These are phyloP conservation scores for Parnassius smintheus DNA, from an alignment of 2,888 invertebrate species.

Conservation along the genomic window DNA sequence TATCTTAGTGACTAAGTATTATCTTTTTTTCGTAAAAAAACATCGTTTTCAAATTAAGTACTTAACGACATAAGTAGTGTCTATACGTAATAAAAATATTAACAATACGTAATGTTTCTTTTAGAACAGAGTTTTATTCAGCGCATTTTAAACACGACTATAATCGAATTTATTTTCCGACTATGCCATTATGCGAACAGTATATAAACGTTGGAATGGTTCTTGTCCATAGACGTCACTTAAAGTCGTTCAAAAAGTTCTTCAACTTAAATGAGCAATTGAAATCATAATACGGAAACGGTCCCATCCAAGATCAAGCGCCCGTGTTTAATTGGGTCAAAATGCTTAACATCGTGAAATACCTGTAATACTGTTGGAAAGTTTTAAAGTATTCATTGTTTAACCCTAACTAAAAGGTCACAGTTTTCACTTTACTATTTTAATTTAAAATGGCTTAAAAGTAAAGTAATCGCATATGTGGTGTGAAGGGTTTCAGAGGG, in stretches of 20 bases:
- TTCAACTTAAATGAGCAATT: slow-evolving; percentile 27
- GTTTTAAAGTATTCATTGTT: slow-evolving; percentile 17
- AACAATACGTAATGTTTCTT: too few relatives aligned
- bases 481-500: slow-evolving; percentile 43
- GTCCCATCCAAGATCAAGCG: slow-evolving; percentile 22
- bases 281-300: slow-evolving; percentile 26
- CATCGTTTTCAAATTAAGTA: too few relatives aligned
- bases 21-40: too few relatives aligned
- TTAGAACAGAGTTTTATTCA: background rate
- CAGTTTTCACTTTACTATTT: slow-evolving; percentile 44
- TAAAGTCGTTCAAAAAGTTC: slow-evolving; percentile 20
- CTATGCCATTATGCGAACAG: slow-evolving; percentile 11
- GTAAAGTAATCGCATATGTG: too few relatives aligned
- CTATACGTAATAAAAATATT: too few relatives aligned
- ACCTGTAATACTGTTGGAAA: slow-evolving; percentile 20
- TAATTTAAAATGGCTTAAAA: background rate
- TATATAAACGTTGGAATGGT: slow-evolving; percentile 6
- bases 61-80: too few relatives aligned
- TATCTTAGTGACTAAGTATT: too few relatives aligned
- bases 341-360: slow-evolving; percentile 23
- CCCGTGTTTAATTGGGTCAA: slow-evolving; percentile 26
- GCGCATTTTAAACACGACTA: slow-evolving; percentile 6
- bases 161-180: slow-evolving; percentile 1
- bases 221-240: slow-evolving; percentile 23
- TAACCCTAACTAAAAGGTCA: background rate